Conservation (phyloP, 2,888 invertebrate species). For the Catocala fraxini region DNA sequence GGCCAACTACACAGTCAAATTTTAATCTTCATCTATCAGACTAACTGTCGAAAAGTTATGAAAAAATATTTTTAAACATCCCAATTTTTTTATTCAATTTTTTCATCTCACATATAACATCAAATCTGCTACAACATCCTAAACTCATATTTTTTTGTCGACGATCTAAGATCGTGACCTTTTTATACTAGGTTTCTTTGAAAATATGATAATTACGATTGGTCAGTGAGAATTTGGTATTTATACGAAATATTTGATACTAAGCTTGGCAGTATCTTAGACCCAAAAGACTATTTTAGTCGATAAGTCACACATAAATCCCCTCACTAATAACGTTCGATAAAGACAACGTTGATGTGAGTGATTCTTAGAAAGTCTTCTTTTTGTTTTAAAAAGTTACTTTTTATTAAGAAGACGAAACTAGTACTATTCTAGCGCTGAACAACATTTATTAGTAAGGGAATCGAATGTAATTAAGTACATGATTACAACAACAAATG, state of each 20-base stretch:
- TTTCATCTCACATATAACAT: constrained; percentile 38
- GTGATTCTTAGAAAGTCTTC: too few relatives aligned
- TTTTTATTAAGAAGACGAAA: neutral
- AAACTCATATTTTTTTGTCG: constrained; percentile 34
- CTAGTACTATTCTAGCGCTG: neutral
- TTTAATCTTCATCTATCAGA: constrained; percentile 30
- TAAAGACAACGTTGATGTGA: too few relatives aligned
- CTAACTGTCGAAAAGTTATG: constrained; percentile 41
- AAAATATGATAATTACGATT: constrained; percentile 44
- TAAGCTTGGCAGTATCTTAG: constrained; percentile 46
- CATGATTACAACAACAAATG: constrained; percentile 26
- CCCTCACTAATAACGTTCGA: constrained; percentile 21
- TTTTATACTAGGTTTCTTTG: constrained; percentile 31
- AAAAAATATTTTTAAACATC: constrained; percentile 44
- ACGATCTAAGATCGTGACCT: constrained; percentile 34
- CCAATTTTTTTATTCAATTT: constrained; percentile 30
- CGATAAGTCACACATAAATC: constrained; percentile 21
- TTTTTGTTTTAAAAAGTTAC: too few relatives aligned
- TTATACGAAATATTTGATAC: constrained; percentile 36
- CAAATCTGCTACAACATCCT: constrained; percentile 43
- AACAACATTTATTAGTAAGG: neutral
- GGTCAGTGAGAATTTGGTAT: constrained; percentile 45
- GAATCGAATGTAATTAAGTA: constrained; percentile 12
- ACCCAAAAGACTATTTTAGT: constrained; percentile 35
- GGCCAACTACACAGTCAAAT: constrained; percentile 40